Base-by-base conservation (phyloP, 2,113 vertebrate genomes). In the Hemichromis elongatus region DNA sequence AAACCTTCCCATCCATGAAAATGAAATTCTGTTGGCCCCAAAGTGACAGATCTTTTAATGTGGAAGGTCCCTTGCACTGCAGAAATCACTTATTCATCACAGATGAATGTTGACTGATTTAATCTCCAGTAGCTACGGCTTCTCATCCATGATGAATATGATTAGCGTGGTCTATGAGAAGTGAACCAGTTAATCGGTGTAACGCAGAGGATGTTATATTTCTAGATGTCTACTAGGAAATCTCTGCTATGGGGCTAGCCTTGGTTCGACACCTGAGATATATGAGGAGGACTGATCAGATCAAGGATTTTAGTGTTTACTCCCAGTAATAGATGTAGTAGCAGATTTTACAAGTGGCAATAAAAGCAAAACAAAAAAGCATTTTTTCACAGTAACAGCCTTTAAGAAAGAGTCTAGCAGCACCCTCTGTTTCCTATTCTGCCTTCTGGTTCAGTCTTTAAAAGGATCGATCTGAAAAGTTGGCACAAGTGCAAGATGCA, bases 81-180 rank as follows among this genome's bases (percentile, higher is more conserved):
- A 88, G 80, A 89, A 92, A 90, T 93, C 86, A 86, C 82, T 92
- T 90, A 85, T 89, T 87, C 84, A 88, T 81, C 90, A 89, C 83
- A 89, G 90, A 92, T 86, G 85, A 83, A 87, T 88, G 89, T 92
- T 91, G 90, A 94, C 93, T 91, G 91, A 89, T 91, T 88, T 93
- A 92, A 94, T 95, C 91, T 93, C 91, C 92, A 79, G 89, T 81
- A 94, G 91, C 90, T 92, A 92, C 84, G 55, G 82, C 82, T 89
- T 87, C 86, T 92, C 89, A 93, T 89, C 82, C 89, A 87, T 86
- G 86, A 92, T 91, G 87, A 94, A 94, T 90, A 86, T 88, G 93
- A 95, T 93, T 93, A 94, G 86, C 9, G 10, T 45, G 81, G 86
- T 90, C 91, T 59, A 85, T 52, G 89, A 85, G 83, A 85, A 90